phyloP scores from a whole-genome alignment of 2,113 vertebrate genomes.

The Rousettus leschenaultii region DNA sequence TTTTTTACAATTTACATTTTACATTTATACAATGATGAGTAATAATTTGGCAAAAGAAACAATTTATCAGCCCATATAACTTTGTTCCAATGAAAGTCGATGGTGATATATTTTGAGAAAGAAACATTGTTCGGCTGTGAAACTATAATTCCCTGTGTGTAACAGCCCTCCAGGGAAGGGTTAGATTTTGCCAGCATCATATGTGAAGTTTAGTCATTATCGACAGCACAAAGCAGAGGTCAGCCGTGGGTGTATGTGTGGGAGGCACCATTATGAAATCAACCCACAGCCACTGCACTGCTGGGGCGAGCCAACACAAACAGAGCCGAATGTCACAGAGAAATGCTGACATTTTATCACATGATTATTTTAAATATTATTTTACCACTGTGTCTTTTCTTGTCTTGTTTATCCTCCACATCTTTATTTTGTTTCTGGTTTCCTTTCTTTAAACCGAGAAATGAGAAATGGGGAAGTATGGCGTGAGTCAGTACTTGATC shows the following conservation, averaged over 20 bases:
- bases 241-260: slow-evolving; percentile 54
- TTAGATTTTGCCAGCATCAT: slow-evolving; percentile 56
- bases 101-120: slow-evolving; percentile 51
- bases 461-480: slow-evolving; percentile 56
- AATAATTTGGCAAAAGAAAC: slow-evolving; percentile 63
- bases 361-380: slow-evolving; percentile 59
- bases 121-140: slow-evolving; percentile 34
- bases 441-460: slow-evolving; percentile 53
- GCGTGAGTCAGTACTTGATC: slow-evolving; percentile 56
- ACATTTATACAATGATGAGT: slow-evolving; percentile 48
- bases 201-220: slow-evolving; percentile 70
- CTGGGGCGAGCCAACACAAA: slow-evolving; percentile 52
- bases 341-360: slow-evolving; percentile 65
- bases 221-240: slow-evolving; percentile 66
- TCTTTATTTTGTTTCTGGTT: slow-evolving; percentile 65
- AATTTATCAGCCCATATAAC: slow-evolving; percentile 60
- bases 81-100: slow-evolving; percentile 53
- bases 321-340: slow-evolving; percentile 53
- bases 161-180: slow-evolving; percentile 52
- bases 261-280: slow-evolving; percentile 66
- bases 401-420: slow-evolving; percentile 59
- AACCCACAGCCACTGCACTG: slow-evolving; percentile 5
- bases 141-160: slow-evolving; percentile 46
- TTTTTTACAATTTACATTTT: not conserved
- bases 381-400: slow-evolving; percentile 54